Conservation (phyloP, 2,888 invertebrate species). For the Octonoba sinensis region DNA sequence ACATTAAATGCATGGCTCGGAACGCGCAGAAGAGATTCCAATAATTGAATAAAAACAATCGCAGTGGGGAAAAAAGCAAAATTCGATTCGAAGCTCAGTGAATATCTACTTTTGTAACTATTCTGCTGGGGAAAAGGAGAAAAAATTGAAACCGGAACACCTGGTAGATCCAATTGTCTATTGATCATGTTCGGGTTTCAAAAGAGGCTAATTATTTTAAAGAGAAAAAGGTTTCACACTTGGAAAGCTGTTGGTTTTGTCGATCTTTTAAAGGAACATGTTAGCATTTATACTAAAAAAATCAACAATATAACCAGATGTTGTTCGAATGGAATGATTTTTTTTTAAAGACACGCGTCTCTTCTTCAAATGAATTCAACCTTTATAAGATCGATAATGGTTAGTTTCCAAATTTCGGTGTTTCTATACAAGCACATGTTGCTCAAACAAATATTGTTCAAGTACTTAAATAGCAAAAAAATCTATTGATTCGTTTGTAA, state of each 20-base stretch:
- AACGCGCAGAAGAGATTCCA: neutral
- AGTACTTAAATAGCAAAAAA: no score
- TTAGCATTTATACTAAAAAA: no score
- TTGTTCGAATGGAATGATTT: no score
- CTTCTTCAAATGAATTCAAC: no score
- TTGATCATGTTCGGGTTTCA: conserved; percentile 32
- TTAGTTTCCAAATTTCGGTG: no score
- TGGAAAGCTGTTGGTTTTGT: conserved; percentile 28
- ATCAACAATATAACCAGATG: no score
- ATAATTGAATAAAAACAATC: neutral
- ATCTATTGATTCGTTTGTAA: no score
- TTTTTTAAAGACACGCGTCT: no score
- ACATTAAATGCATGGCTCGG: neutral
- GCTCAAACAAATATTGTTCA: no score
- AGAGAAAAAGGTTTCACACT: conserved; percentile 44
- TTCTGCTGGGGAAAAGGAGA: neutral
- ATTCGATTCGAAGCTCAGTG: conserved; percentile 22
- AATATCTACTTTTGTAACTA: neutral
- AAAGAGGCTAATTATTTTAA: conserved; percentile 40
- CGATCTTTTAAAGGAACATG: conserved; percentile 7
- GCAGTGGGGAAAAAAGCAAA: neutral
- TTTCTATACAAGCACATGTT: no score
- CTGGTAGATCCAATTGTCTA: conserved; percentile 22
- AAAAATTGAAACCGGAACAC: conserved; percentile 30
- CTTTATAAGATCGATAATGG: no score